Evolutionary conservation across 2,888 invertebrate species (phyloP).

Genomic region (Drosophila fulvimacula): DNA sequence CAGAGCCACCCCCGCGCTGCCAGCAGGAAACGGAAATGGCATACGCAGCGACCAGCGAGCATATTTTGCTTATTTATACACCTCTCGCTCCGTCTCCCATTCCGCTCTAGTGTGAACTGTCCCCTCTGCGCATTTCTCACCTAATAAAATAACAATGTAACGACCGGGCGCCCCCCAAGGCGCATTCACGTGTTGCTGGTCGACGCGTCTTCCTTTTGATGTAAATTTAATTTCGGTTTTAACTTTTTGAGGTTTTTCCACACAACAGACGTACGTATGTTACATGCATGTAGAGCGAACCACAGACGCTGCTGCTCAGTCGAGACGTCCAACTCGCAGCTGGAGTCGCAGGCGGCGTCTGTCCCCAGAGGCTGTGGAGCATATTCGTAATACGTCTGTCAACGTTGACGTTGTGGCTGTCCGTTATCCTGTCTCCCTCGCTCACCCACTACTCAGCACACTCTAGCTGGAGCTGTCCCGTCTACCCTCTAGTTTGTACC

Average conservation of each 20-base stretch:
- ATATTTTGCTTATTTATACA: constrained; percentile 70
- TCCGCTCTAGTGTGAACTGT: neutral
- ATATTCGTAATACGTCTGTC: constrained; percentile 73
- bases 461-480: neutral
- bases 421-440: neutral
- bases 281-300: neutral
- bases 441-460: neutral
- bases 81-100: neutral
- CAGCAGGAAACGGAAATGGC: constrained; percentile 68
- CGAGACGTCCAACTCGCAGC: constrained; percentile 3
- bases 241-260: constrained; percentile 74
- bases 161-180: constrained; percentile 35
- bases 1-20: constrained; percentile 18
- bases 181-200: constrained; percentile 37
- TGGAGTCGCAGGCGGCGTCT: constrained; percentile 10
- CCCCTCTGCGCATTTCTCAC: constrained; percentile 67
- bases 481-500: constrained; percentile 2
- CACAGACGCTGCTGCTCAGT: neutral
- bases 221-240: constrained; percentile 79
- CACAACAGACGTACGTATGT: neutral
- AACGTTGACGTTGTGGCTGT: constrained; percentile 44
- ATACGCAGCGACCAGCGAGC: constrained; percentile 52
- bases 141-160: constrained; percentile 78
- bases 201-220: constrained; percentile 59
- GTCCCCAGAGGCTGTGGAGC: constrained; percentile 64